phyloP scores from a whole-genome alignment of 1,140 invertebrate species.

The Papilio machaon region DNA sequence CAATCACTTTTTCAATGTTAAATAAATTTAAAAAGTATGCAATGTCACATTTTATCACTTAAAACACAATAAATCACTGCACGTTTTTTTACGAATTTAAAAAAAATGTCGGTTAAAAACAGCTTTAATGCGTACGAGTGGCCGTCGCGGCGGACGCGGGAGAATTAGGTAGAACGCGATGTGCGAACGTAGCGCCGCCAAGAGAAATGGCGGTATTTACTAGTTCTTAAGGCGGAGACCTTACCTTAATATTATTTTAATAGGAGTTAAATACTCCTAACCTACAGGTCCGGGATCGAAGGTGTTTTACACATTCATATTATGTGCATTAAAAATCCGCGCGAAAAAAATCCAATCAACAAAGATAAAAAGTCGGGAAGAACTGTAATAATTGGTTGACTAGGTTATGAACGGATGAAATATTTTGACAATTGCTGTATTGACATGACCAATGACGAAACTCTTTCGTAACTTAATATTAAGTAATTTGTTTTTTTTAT shows the following conservation, averaged over 20 bases:
- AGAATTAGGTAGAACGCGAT: not conserved
- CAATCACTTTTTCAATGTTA: slow-evolving; percentile 36
- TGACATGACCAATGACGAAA: not conserved
- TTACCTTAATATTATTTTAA: not conserved
- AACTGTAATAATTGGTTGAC: not conserved
- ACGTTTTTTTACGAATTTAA: slow-evolving; percentile 12
- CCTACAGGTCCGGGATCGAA: not conserved
- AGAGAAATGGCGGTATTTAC: slow-evolving; percentile 31
- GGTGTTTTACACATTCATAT: too few species aligned
- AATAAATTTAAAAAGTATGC: slow-evolving; percentile 29
- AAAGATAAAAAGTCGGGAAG: not conserved
- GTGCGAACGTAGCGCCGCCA: slow-evolving; percentile 14
- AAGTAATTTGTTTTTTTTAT: not conserved
- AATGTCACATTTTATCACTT: slow-evolving; percentile 43
- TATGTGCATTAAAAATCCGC: too few species aligned
- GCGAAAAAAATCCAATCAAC: too few species aligned
- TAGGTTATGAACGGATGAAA: not conserved
- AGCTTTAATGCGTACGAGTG: slow-evolving; percentile 46
- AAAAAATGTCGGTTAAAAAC: not conserved
- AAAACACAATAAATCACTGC: slow-evolving; percentile 41
- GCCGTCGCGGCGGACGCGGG: slow-evolving; percentile 34
- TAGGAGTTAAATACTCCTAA: too few species aligned
- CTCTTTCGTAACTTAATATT: not conserved
- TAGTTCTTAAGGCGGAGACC: slow-evolving; percentile 39
- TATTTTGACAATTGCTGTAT: not conserved